phyloP scores from a whole-genome alignment of 2,797 vertebrate species.

The Anniella stebbinsi region DNA sequence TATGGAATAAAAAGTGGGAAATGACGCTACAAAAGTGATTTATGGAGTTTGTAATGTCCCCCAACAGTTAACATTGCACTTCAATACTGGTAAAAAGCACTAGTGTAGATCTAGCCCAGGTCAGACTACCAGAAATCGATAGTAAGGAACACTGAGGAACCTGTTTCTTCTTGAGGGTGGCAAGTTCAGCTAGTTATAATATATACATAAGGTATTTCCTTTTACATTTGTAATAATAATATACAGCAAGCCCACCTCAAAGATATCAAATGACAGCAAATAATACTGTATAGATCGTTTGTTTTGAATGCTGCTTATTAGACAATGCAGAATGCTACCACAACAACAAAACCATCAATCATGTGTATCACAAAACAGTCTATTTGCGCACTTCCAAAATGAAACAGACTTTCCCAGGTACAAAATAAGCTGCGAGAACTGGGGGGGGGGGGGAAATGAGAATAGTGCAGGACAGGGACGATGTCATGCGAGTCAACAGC shows the following conservation, averaged over 20 bases:
- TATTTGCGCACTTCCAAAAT: too few relatives aligned
- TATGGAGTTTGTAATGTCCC: too few relatives aligned
- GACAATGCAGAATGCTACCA: background rate
- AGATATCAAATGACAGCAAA: background rate
- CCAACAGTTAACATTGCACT: too few relatives aligned
- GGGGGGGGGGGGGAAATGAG: too few relatives aligned
- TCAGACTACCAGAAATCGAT: background rate
- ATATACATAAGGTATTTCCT: background rate
- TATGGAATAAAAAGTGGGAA: too few relatives aligned
- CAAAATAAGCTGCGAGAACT: too few relatives aligned
- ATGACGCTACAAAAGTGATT: too few relatives aligned
- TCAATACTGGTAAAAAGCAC: too few relatives aligned
- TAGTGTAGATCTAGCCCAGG: too few relatives aligned
- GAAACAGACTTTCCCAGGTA: too few relatives aligned
- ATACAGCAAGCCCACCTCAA: background rate
- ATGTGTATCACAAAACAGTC: background rate
- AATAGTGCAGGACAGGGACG: too few relatives aligned
- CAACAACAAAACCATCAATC: constrained; percentile 5
- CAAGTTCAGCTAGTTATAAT: background rate
- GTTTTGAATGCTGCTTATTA: constrained; percentile 5
- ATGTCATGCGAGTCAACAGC: too few relatives aligned
- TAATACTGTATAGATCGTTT: background rate
- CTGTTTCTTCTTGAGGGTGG: background rate
- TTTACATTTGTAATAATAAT: background rate
- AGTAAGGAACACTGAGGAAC: background rate